A percentile compares a stretch with the other conserved stretches of the same genome.
phyloP scores from a whole-genome alignment of 2,888 invertebrate genomes.

The Nineta flava region DNA sequence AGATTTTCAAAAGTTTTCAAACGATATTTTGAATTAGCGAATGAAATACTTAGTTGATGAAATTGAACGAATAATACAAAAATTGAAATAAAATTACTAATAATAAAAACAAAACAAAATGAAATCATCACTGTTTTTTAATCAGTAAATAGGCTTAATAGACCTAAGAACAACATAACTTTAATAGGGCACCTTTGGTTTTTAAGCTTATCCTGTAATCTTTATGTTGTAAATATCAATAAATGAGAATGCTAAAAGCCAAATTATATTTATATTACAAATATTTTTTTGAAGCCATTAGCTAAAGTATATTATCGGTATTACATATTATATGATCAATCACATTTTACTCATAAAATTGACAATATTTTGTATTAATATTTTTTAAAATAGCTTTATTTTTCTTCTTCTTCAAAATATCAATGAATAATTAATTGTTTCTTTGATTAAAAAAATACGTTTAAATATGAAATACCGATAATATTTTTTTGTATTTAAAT shows the following conservation, averaged over 20 bases:
- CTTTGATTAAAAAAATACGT: not conserved
- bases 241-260: not conserved
- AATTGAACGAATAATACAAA: too few species aligned
- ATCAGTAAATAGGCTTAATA: constrained; percentile 8
- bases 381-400: too few species aligned
- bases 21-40: too few species aligned
- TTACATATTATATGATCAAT: not conserved
- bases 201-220: constrained; percentile 48
- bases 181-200: constrained; percentile 76
- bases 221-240: constrained; percentile 6
- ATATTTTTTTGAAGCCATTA: not conserved
- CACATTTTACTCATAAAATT: too few species aligned
- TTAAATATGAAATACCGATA: not conserved
- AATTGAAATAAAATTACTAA: too few species aligned
- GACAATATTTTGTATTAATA: too few species aligned
- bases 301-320: not conserved
- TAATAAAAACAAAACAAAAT: too few species aligned
- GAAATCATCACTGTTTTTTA: not conserved
- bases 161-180: constrained; percentile 36
- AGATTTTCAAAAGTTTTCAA: too few species aligned
- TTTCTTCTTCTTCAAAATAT: not conserved
- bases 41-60: too few species aligned
- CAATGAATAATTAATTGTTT: not conserved
- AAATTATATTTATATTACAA: not conserved
- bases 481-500: not conserved